phyloP scores from a whole-genome alignment of 1,140 invertebrate genomes.

The Nasonia vitripennis region DNA sequence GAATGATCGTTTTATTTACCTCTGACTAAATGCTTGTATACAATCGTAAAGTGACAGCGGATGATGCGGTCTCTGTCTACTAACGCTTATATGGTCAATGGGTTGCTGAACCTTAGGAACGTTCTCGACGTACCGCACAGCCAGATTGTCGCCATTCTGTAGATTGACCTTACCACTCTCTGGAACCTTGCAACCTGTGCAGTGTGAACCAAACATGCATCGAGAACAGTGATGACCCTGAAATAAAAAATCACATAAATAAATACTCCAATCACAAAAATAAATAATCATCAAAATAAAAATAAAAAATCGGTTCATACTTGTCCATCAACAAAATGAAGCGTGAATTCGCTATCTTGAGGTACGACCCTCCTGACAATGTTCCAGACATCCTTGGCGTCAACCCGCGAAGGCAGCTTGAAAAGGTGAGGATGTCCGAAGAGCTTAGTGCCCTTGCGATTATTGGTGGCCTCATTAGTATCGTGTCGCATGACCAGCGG shows the following conservation, averaged over 20 bases:
- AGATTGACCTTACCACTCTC: slow-evolving; percentile 74
- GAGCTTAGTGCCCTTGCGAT: slow-evolving; percentile 73
- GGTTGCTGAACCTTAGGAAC: slow-evolving; percentile 64
- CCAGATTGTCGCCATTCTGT: slow-evolving; percentile 78
- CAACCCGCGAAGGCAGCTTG: slow-evolving; percentile 77
- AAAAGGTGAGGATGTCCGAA: slow-evolving; percentile 79
- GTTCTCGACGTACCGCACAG: slow-evolving; percentile 74
- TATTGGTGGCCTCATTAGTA: slow-evolving; percentile 75
- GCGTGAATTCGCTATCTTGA: slow-evolving; percentile 71
- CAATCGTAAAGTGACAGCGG: slow-evolving; percentile 81
- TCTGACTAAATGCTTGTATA: slow-evolving; percentile 82
- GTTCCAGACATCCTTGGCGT: slow-evolving; percentile 75
- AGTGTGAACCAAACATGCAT: slow-evolving; percentile 79
- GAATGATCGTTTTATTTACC: slow-evolving; percentile 65
- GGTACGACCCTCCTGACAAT: slow-evolving; percentile 75
- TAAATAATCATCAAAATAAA: slow-evolving; percentile 1
- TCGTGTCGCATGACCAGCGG: slow-evolving; percentile 77
- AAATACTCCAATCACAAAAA: background rate
- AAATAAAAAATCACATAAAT: slow-evolving; percentile 50
- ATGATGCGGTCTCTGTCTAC: slow-evolving; percentile 71
- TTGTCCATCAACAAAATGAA: slow-evolving; percentile 75
- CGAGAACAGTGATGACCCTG: slow-evolving; percentile 81
- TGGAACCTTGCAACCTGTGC: slow-evolving; percentile 79
- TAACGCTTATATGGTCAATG: slow-evolving; percentile 73
- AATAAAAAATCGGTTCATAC: slow-evolving; percentile 57